Conservation (phyloP, 2,888 invertebrate genomes). For the Tortrix viridana region DNA sequence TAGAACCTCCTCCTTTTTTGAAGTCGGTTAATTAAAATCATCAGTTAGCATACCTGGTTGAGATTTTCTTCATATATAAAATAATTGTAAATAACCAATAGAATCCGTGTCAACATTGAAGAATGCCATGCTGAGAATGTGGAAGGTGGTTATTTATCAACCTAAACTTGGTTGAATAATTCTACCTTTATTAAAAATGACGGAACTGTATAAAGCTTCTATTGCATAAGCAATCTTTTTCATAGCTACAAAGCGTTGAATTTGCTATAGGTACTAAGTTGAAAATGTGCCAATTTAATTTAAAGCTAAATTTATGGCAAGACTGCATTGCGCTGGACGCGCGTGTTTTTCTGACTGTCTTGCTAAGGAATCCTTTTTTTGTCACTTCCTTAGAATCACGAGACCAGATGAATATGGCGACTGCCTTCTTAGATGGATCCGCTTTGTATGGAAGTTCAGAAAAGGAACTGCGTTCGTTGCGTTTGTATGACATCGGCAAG, state of each 20-base stretch:
- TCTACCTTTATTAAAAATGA: not conserved
- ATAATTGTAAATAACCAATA: not conserved
- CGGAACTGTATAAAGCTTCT: no score
- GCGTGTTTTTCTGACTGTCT: not conserved
- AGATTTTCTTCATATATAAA: no score
- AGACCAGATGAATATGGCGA: conserved; percentile 93
- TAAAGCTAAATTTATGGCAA: conserved; percentile 4
- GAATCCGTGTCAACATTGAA: conserved; percentile 19
- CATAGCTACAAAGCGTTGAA: no score
- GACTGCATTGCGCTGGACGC: conserved; percentile 13
- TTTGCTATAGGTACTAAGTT: no score
- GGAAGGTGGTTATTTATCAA: conserved; percentile 14
- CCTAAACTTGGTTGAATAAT: conserved; percentile 18
- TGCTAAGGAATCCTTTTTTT: conserved; percentile 1
- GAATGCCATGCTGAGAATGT: conserved; percentile 16
- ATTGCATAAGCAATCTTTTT: no score
- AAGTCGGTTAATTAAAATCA: no score
- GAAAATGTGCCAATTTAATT: no score
- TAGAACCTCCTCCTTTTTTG: no score
- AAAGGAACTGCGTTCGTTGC: conserved; percentile 87
- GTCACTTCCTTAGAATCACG: conserved; percentile 82
- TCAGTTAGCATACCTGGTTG: no score
- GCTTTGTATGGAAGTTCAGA: conserved; percentile 92
- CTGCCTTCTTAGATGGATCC: conserved; percentile 93
- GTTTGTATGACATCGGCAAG: conserved; percentile 89